These are phyloP conservation scores for Maniola jurtina DNA, from an alignment of 1,140 invertebrate species.

Conservation along the genomic window DNA sequence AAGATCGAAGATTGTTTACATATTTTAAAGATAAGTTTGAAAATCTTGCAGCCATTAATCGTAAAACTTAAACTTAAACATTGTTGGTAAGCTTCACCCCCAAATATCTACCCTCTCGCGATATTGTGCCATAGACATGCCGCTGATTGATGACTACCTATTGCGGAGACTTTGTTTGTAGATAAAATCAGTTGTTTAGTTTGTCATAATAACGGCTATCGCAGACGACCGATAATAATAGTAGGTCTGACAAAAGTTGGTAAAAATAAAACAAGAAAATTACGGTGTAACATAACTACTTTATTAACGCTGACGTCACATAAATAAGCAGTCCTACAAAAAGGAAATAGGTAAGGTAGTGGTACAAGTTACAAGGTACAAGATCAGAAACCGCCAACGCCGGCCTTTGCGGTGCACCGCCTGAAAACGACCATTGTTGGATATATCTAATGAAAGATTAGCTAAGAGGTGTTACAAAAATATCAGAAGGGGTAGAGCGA, in stretches of 20 bases:
- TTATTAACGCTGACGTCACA: neutral
- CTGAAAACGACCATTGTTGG: no score
- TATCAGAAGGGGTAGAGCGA: no score
- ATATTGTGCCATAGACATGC: conserved; percentile 2
- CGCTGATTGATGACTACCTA: conserved; percentile 4
- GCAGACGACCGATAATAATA: no score
- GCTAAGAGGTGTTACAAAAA: no score
- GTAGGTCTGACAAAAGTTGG: no score
- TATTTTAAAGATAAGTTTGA: neutral
- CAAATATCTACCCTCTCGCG: neutral
- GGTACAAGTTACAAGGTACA: no score
- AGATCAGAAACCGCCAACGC: no score
- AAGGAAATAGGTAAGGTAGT: no score
- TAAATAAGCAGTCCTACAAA: neutral
- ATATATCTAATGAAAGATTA: no score
- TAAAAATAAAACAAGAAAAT: no score
- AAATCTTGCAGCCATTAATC: conserved; percentile 1
- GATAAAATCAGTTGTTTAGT: neutral
- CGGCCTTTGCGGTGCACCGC: no score
- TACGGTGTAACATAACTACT: neutral
- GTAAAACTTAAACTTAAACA: conserved; percentile 7
- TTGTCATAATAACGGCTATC: neutral
- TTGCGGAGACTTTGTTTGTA: conserved; percentile 4
- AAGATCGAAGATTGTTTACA: neutral
- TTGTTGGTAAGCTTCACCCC: neutral